Evolutionary conservation across 1,140 invertebrate genomes (phyloP), one percentile per base, ranked within the genome.

Genomic region (Drosophila elegans): DNA sequence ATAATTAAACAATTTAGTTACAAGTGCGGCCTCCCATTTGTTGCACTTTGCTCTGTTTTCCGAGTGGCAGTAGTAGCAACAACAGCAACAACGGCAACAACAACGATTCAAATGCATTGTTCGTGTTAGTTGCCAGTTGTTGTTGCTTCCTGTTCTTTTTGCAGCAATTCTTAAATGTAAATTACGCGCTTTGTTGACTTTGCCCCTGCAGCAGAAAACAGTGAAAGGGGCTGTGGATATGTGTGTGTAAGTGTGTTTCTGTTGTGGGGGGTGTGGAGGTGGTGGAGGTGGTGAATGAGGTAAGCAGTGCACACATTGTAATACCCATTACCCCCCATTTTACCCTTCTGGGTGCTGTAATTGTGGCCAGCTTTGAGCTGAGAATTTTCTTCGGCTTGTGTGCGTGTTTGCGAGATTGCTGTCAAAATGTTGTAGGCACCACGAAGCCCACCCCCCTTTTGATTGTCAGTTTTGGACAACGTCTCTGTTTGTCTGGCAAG

Each of bases 181-280:
- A 85, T 85, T 85, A 88, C 83, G 82, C 82, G 82, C 82, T 85
- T 82, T 82, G 82, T 85, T 86, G 82, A 88, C 82, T 86, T 78
- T 85, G 51, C 78, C 68, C 54, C 61, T 61, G 66, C 44, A 72
- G 55, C 68, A 62, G 55, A 39, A 59, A 48, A 21, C 45, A 29
- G 12, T 12, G 45, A 32, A 21, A 32, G n/a, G 27, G 48, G 48
- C 9, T 27, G 9, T 5, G 6, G 5, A 21, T 9, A 10, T 44
- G 9, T 44, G 13, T 44, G 2, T 25, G 25, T n/a, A n/a, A n/a
- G n/a, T 29, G 25, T 3, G 16, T 21, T 12, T 34, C 11, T 12
- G 9, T 12, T 36, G 36, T 1, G 36, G 7, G 25, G 25, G 4
- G 27, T n/a, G n/a, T n/a, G n/a, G n/a, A n/a, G 3, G 11, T n/a